Evolutionary conservation across 1,140 invertebrate genomes (phyloP).

Genomic region (Nasonia longicornis): DNA sequence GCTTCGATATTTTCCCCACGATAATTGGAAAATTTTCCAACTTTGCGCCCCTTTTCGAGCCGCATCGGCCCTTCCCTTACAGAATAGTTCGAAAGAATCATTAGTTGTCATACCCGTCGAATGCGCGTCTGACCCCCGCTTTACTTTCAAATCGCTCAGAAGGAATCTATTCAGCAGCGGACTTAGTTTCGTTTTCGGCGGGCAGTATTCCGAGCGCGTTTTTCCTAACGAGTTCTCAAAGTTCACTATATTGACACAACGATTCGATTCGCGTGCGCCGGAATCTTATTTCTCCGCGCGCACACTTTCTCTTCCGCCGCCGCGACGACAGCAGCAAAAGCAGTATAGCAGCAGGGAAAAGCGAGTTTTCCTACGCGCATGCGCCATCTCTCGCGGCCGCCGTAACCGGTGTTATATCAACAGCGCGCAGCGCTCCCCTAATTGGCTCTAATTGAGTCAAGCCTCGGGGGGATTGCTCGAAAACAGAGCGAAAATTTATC

Average conservation of each 20-base stretch:
- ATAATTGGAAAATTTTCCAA: constrained; percentile 26
- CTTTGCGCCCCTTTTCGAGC: too few species aligned
- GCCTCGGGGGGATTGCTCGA: constrained; percentile 45
- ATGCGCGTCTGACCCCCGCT: too few species aligned
- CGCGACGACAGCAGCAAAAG: not conserved
- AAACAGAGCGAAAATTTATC: constrained; percentile 47
- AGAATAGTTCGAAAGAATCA: too few species aligned
- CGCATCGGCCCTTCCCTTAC: too few species aligned
- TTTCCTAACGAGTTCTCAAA: constrained; percentile 44
- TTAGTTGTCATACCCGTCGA: too few species aligned
- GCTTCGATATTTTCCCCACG: constrained; percentile 10
- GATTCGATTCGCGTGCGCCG: constrained; percentile 13
- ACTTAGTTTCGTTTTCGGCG: not conserved
- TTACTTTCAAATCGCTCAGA: not conserved
- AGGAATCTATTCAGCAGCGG: not conserved
- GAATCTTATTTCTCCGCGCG: not conserved
- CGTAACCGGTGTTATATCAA: constrained; percentile 43
- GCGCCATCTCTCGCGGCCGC: not conserved
- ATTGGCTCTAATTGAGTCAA: constrained; percentile 48
- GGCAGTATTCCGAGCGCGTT: constrained; percentile 18
- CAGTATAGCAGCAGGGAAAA: too few species aligned
- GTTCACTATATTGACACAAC: constrained; percentile 27
- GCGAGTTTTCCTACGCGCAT: not conserved
- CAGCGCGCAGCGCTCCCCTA: constrained; percentile 40
- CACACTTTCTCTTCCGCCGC: not conserved